Evolutionary conservation across 2,797 vertebrate genomes (phyloP).

Genomic region (Notolepis coatsorum): DNA sequence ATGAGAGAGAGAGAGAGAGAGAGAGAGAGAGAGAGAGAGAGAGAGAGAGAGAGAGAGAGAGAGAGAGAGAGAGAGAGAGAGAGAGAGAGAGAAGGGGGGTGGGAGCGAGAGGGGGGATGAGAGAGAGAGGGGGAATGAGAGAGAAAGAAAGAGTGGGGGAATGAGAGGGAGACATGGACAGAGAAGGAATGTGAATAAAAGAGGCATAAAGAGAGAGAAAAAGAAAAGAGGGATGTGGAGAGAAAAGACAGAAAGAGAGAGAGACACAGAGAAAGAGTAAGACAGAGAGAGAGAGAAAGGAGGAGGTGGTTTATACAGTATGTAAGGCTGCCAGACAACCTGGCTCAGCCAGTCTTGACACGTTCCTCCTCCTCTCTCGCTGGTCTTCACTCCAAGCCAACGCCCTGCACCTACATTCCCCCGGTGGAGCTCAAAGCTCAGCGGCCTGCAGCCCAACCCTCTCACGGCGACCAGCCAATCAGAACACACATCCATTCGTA

Average conservation of each 20-base stretch:
- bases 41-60: neutral
- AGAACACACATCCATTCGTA: neutral
- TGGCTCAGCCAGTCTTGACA: constrained; percentile 72
- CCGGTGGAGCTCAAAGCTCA: constrained; percentile 5
- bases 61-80: neutral
- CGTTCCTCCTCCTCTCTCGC: constrained; percentile 46
- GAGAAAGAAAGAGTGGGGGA: neutral
- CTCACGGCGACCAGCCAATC: neutral
- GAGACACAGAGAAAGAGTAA: neutral
- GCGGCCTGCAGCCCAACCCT: constrained; percentile 13
- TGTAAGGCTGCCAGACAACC: constrained; percentile 36
- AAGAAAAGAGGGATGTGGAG: neutral
- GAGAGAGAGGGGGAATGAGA: too few relatives aligned
- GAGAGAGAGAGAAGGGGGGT: neutral
- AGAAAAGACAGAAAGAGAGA: neutral
- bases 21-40: neutral
- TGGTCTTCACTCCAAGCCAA: constrained; percentile 68
- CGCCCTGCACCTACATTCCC: constrained; percentile 70
- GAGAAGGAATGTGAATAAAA: too few relatives aligned
- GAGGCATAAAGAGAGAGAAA: neutral
- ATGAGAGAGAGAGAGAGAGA: neutral
- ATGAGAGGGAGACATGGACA: too few relatives aligned
- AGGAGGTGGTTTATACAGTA: constrained; percentile 17
- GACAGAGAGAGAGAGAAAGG: neutral
- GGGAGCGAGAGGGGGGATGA: too few relatives aligned